Conservation (phyloP, 2,797 vertebrate genomes). For the Neosilurus mollespiculum region DNA sequence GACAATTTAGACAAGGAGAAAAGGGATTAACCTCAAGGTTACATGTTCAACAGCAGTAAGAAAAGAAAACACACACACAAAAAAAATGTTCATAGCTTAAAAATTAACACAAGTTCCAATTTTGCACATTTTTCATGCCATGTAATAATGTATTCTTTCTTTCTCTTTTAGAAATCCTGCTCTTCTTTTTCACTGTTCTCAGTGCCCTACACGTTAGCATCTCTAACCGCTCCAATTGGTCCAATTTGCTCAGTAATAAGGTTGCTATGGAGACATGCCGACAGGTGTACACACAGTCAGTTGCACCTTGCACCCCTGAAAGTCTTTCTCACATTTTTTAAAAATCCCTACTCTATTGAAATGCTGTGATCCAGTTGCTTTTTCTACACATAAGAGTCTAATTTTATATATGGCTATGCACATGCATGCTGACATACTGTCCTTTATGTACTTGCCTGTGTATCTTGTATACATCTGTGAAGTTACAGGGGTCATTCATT, state of each 20-base stretch:
- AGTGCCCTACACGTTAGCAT: constrained; percentile 32
- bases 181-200: background rate
- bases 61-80: too few species aligned
- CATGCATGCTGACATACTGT: background rate
- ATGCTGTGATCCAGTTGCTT: constrained; percentile 34
- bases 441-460: background rate
- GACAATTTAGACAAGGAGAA: background rate
- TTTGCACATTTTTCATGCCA: too few species aligned
- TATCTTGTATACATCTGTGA: background rate
- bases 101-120: too few species aligned
- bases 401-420: background rate
- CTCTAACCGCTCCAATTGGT: constrained; percentile 44
- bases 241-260: constrained; percentile 50
- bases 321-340: constrained; percentile 35
- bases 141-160: background rate
- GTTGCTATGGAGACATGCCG: constrained; percentile 54
- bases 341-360: constrained; percentile 37
- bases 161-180: constrained; percentile 14
- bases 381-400: background rate
- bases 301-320: constrained; percentile 25
- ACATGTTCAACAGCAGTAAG: background rate
- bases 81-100: too few species aligned
- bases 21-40: background rate
- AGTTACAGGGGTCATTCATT: background rate
- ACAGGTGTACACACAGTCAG: constrained; percentile 56